Evolutionary conservation across 2,797 vertebrate genomes (phyloP), one percentile per base, ranked within the genome.

Genomic region (Glyptemys insculpta): DNA sequence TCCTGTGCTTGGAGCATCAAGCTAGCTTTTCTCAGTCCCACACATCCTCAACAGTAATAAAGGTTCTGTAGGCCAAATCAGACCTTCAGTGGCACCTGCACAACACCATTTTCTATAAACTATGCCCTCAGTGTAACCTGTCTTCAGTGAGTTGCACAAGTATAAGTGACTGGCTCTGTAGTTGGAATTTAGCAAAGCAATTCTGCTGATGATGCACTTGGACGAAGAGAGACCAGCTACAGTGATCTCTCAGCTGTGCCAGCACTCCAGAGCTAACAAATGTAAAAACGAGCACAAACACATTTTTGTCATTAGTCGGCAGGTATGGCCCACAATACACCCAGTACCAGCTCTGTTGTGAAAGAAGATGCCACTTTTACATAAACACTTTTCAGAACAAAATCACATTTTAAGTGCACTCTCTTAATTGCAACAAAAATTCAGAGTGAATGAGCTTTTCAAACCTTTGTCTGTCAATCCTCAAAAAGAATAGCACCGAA

Each of bases 81-180:
- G 50, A 91, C 37, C 11, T 54, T 86, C 11, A 10, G 23, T 74
- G 81, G 90, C 88, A 96, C 29, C 59, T 72, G 16, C 8, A 3
- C 85, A 87, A 57, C 14, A 6, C 44, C n/a, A 59, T 44, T 83
- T 94, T 83, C 29, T 62, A 6, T 31, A 91, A 29, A 53, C 31
- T 34, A 94, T 65, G 5, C 37, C 83, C 79, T 52, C 14, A 23
- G 50, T 87, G 85, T 59, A 87, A 82, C n/a, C 41, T 44, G 41
- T 89, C 25, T 93, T 93, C 90, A 90, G 23, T 3, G 14, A 78
- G 88, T 92, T 41, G 47, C 23, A 23, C 8, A 92, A 82, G 12
- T 52, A 80, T n/a, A 65, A 65, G 62, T n/a, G 92, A 83, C 19
- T 74, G 15, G 1, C 1, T 65, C 79, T 86, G 76, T 74, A 84